Evolutionary conservation across 1,140 invertebrate genomes (phyloP), one percentile per base, ranked within the genome.

Genomic region (Drosophila simulans): DNA sequence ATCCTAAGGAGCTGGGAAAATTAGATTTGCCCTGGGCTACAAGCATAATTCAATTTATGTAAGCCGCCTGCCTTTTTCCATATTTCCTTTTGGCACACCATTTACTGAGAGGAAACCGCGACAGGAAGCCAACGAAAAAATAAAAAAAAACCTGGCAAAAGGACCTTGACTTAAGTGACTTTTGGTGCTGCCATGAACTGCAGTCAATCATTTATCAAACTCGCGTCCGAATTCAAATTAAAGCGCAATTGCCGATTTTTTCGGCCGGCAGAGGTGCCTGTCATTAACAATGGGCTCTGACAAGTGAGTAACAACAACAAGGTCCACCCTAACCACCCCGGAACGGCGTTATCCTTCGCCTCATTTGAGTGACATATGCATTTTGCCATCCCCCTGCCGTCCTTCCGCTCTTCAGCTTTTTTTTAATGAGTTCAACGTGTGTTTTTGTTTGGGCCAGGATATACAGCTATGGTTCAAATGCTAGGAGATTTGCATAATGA

Each of bases 381-480:
- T 54, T 75, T 75, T 75, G 70, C 20, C 37, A 69, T 70, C 49
- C 43, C 42, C 51, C 55, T 51, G 57, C 52, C 43, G 15, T 40
- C 34, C 31, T 59, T 52, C 66, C 42, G 43, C 68, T 17, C 71
- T 52, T 69, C 54, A 60, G 63, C 35, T 37, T 46, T 58, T 58
- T 57, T 77, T 77, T 91, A 91, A 91, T 91, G 83, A 91, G 78
- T 76, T 76, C 80, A 91, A 85, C 83, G 88, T 63, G 63, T 57
- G 15, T 40, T 65, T 63, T 64, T 42, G 22, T 15, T 56, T 42
- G 52, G 15, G 5, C 45, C 27, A 20, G 62, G 42, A 40, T 8
- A 11, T 12, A 68, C 64, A 64, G 13, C 20, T 27, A 27, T 5
- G 59, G 31, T 37, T 0, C n/a, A 4, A 13, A 13, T 22, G 22